Conservation (phyloP, 92 coral and sea anemone genomes). For the Parazoanthus atlanticus region DNA sequence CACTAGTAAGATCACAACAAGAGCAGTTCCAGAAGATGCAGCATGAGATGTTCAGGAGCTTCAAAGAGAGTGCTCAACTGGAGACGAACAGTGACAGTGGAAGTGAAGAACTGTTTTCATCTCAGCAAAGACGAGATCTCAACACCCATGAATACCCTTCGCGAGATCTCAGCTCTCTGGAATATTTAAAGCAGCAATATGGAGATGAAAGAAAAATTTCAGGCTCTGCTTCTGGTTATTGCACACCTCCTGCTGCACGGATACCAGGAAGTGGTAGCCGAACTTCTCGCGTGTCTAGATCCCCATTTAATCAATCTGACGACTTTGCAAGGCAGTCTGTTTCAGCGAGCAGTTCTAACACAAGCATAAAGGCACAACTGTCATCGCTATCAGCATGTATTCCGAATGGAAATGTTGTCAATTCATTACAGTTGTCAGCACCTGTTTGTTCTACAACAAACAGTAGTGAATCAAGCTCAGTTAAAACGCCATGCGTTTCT, state of each 20-base stretch:
- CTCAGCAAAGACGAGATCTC: constrained; percentile 22
- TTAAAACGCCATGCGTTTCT: neutral
- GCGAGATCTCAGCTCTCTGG: constrained; percentile 40
- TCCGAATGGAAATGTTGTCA: neutral
- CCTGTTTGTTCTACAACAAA: neutral
- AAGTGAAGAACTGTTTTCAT: constrained; percentile 29
- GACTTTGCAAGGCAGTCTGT: neutral
- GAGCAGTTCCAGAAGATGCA: constrained; percentile 70
- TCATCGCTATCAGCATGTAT: neutral
- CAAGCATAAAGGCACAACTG: neutral
- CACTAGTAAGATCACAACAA: constrained; percentile 48
- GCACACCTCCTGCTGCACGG: constrained; percentile 40
- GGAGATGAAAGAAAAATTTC: constrained; percentile 25
- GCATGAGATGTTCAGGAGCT: constrained; percentile 55
- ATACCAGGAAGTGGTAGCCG: constrained; percentile 57
- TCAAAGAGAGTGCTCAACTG: constrained; percentile 56
- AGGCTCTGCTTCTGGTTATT: constrained; percentile 8
- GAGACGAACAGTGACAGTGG: constrained; percentile 49
- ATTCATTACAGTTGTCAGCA: neutral
- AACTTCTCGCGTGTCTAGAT: neutral
- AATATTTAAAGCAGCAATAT: constrained; percentile 57
- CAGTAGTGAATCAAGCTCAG: neutral
- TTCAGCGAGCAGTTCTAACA: neutral
- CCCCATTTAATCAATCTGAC: neutral
- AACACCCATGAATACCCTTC: constrained; percentile 2